phyloP scores from a whole-genome alignment of 2,888 invertebrate species.

The Caradrina clavipalpis region DNA sequence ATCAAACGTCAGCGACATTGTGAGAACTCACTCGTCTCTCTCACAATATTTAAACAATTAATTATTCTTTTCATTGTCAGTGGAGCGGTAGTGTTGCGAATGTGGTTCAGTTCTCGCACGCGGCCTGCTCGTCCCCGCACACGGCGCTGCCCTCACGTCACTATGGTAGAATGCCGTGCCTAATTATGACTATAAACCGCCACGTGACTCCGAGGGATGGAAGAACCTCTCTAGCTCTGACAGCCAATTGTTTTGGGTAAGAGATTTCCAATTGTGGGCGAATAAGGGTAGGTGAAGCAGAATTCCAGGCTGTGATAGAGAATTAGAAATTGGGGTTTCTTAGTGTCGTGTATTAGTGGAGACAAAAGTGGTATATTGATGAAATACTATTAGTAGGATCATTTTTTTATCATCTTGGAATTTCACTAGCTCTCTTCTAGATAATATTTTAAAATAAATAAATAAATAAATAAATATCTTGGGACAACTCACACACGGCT shows the following conservation, averaged over 20 bases:
- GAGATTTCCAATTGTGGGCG: conserved; percentile 42
- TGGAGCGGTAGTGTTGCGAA: conserved; percentile 75
- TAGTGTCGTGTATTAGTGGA: background rate
- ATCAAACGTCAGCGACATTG: conserved; percentile 10
- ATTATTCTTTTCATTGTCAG: conserved; percentile 81
- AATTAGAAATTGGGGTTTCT: background rate
- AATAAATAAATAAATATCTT: too few relatives aligned
- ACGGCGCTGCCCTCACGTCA: conserved; percentile 67
- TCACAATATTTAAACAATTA: conserved; percentile 80
- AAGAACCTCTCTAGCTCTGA: conserved; percentile 38
- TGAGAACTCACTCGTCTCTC: conserved; percentile 50
- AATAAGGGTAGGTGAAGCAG: conserved; percentile 10
- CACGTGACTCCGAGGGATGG: conserved; percentile 79
- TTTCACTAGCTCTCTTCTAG: too few relatives aligned
- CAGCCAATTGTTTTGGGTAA: conserved; percentile 52
- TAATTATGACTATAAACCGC: conserved; percentile 83
- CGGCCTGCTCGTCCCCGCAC: conserved; percentile 53
- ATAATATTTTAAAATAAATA: background rate
- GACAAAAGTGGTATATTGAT: too few relatives aligned
- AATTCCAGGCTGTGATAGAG: background rate
- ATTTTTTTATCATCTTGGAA: too few relatives aligned
- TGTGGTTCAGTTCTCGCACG: conserved; percentile 60
- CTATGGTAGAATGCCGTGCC: conserved; percentile 80
- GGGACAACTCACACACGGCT: too few relatives aligned
- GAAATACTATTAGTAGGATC: too few relatives aligned